These are phyloP conservation scores for Microcebus griseorufus DNA, from an alignment of 2,113 vertebrate genomes.

Conservation along the genomic window DNA sequence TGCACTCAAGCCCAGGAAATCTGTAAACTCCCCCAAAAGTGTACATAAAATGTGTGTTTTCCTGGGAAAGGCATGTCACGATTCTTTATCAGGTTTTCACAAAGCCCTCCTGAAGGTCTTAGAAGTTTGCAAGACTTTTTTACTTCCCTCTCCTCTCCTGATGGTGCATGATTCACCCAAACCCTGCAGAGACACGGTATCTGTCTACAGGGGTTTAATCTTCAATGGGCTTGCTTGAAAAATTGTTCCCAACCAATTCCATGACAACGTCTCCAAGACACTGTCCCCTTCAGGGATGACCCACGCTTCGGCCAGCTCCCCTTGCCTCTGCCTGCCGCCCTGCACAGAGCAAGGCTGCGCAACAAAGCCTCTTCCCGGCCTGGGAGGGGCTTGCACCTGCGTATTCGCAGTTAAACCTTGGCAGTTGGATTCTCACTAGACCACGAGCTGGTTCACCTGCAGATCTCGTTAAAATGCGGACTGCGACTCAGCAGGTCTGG, in stretches of 20 bases:
- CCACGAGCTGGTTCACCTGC: accelerated
- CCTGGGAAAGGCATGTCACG: background rate
- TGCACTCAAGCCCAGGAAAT: background rate
- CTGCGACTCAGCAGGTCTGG: accelerated
- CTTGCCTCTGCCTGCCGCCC: too few relatives aligned
- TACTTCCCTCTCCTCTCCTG: background rate
- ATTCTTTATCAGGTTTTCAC: background rate
- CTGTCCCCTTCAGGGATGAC: background rate
- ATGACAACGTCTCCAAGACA: background rate
- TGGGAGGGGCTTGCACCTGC: background rate
- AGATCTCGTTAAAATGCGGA: background rate
- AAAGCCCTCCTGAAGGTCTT: background rate
- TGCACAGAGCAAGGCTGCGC: background rate
- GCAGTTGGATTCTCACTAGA: background rate
- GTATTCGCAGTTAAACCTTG: accelerated
- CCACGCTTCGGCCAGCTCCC: accelerated
- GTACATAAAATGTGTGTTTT: background rate
- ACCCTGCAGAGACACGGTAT: background rate
- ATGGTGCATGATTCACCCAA: background rate
- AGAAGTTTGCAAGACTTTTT: background rate
- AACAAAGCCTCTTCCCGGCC: too few relatives aligned
- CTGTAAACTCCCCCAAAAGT: background rate
- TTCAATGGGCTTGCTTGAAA: background rate
- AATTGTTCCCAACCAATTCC: background rate
- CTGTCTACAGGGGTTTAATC: background rate